These are phyloP conservation scores for Garra rufa DNA, from an alignment of 2,113 vertebrate genomes.

Conservation along the genomic window DNA sequence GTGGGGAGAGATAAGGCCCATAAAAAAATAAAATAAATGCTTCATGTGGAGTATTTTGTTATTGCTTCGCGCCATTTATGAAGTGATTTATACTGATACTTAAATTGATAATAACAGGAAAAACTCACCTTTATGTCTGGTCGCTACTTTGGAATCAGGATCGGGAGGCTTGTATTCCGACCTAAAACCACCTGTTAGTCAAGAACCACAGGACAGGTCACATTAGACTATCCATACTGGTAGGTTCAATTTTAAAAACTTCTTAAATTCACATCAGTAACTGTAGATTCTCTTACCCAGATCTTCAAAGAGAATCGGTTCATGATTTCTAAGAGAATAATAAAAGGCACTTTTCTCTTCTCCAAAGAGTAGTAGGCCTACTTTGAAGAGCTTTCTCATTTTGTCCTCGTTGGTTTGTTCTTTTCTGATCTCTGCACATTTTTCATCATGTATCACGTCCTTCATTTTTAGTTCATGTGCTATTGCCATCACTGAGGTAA, in stretches of 20 bases:
- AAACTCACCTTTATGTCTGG: too few species aligned
- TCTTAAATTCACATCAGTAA: not conserved
- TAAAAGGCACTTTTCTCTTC: not conserved
- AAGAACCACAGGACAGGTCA: not conserved
- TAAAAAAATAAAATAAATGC: too few species aligned
- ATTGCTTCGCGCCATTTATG: too few species aligned
- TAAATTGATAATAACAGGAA: too few species aligned
- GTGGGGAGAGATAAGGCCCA: too few species aligned
- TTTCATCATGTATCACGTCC: not conserved
- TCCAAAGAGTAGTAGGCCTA: not conserved
- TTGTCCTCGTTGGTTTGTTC: not conserved
- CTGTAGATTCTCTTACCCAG: not conserved
- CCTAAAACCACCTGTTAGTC: too few species aligned
- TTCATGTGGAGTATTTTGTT: too few species aligned
- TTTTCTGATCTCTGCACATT: not conserved
- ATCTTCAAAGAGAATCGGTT: not conserved
- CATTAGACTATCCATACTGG: not conserved
- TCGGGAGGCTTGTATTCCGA: too few species aligned
- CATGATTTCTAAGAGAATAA: not conserved
- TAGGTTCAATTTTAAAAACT: not conserved
- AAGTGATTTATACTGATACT: too few species aligned
- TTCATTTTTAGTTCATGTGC: not conserved
- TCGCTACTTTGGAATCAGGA: too few species aligned
- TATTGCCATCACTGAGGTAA: slow-evolving; percentile 15
- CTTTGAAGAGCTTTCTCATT: not conserved